Percentiles rank a stretch among this genome's conserved stretches.
phyloP scores from a whole-genome alignment of 2,113 vertebrate species.

The Plecotus auritus region DNA sequence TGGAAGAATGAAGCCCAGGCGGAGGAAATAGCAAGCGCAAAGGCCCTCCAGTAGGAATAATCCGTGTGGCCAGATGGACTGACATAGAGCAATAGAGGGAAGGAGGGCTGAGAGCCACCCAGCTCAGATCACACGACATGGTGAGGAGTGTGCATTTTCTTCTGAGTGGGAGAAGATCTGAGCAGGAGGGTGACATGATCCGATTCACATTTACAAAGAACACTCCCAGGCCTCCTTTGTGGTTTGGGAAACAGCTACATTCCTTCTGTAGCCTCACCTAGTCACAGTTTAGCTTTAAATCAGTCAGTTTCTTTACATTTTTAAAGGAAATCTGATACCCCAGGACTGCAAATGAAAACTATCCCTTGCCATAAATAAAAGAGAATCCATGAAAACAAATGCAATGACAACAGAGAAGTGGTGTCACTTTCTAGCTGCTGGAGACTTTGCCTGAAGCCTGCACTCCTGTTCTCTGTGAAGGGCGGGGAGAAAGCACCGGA shows the following conservation, averaged over 20 bases:
- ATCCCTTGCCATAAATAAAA: not conserved
- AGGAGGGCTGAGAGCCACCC: not conserved
- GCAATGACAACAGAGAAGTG: not conserved
- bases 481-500: not conserved
- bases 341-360: not conserved
- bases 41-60: not conserved
- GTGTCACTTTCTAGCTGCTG: not conserved
- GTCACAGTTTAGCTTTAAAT: not conserved
- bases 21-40: not conserved
- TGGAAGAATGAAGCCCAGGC: not conserved
- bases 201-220: not conserved
- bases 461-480: not conserved
- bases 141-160: too few species aligned
- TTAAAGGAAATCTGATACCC: not conserved
- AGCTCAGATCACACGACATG: accelerated
- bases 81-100: not conserved
- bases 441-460: not conserved
- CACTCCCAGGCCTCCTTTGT: not conserved
- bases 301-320: not conserved
- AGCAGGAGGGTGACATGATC: not conserved
- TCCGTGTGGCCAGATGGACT: too few species aligned
- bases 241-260: not conserved
- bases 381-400: not conserved
- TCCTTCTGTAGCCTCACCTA: not conserved
- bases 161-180: not conserved